Evolutionary conservation across 2,888 invertebrate species (phyloP).

Genomic region (Drosophila koepferae): DNA sequence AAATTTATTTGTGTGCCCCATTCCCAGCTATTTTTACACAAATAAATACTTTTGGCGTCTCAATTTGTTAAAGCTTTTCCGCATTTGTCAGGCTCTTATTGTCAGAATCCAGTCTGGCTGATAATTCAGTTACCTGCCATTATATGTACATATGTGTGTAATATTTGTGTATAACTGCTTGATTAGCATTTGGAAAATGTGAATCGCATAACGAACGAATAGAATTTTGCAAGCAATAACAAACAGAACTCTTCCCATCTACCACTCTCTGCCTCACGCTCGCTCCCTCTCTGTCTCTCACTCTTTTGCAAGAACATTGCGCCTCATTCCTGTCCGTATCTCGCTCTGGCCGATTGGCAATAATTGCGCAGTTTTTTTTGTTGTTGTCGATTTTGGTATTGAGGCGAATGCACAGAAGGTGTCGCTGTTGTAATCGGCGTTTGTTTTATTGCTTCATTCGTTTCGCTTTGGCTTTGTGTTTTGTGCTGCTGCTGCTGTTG

Average conservation of each 20-base stretch:
- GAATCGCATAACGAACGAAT: slow-evolving; percentile 54
- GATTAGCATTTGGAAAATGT: slow-evolving; percentile 50
- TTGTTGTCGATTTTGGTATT: slow-evolving; percentile 47
- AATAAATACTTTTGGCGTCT: slow-evolving; percentile 25
- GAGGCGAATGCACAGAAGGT: slow-evolving; percentile 61
- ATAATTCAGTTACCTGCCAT: slow-evolving; percentile 49
- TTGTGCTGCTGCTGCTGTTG: slow-evolving; percentile 20
- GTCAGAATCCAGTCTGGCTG: slow-evolving; percentile 39
- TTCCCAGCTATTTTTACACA: slow-evolving; percentile 52
- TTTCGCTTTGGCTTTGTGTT: slow-evolving; percentile 43
- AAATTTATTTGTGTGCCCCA: slow-evolving; percentile 29
- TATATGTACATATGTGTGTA: neutral
- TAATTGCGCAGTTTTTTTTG: slow-evolving; percentile 71
- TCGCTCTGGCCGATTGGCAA: slow-evolving; percentile 41
- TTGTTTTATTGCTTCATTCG: slow-evolving; percentile 54
- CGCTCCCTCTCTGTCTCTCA: neutral
- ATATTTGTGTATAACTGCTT: neutral
- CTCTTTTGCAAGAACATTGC: slow-evolving; percentile 2
- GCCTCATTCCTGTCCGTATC: neutral
- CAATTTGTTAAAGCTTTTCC: slow-evolving; percentile 42
- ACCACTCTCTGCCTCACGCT: neutral
- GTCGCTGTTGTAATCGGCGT: slow-evolving; percentile 68
- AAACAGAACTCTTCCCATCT: slow-evolving; percentile 27
- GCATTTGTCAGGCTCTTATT: slow-evolving; percentile 51
- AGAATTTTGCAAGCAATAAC: slow-evolving; percentile 50